Evolutionary conservation across 2,888 invertebrate genomes (phyloP).

Genomic region (Byasa hedistus): DNA sequence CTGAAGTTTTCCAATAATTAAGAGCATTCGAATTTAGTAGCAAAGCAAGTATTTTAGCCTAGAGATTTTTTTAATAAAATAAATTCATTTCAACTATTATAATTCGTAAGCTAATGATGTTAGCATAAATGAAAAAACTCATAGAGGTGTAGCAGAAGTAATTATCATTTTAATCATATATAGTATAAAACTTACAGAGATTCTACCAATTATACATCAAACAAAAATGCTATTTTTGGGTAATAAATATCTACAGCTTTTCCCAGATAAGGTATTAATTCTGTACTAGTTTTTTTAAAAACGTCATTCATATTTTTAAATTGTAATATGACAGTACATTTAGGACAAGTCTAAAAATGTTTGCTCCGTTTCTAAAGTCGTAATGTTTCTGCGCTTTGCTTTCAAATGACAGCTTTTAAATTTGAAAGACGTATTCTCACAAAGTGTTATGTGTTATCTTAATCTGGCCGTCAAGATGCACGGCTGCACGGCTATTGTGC

Average conservation of each 20-base stretch:
- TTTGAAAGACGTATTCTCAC: constrained; percentile 46
- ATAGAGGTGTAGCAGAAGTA: neutral
- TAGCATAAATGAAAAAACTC: neutral
- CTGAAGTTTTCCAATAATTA: constrained; percentile 31
- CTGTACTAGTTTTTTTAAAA: no score
- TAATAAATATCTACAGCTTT: neutral
- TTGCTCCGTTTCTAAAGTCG: constrained; percentile 41
- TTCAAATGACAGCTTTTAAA: constrained; percentile 48
- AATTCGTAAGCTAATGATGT: neutral
- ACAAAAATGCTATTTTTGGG: neutral
- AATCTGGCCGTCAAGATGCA: constrained; percentile 60
- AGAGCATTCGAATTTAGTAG: constrained; percentile 31
- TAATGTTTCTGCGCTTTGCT: constrained; percentile 43
- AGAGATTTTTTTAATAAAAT: constrained; percentile 14
- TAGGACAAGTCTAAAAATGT: neutral
- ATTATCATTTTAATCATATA: neutral
- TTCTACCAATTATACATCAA: neutral
- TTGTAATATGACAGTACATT: neutral
- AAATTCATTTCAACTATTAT: constrained; percentile 1
- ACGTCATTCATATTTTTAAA: neutral
- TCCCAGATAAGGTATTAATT: neutral
- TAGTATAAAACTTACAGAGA: neutral
- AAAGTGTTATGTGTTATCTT: constrained; percentile 63
- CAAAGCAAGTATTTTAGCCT: constrained; percentile 26
- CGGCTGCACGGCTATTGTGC: constrained; percentile 54